phyloP scores from a whole-genome alignment of 1,140 invertebrate genomes.

The Bombus soroeensis region DNA sequence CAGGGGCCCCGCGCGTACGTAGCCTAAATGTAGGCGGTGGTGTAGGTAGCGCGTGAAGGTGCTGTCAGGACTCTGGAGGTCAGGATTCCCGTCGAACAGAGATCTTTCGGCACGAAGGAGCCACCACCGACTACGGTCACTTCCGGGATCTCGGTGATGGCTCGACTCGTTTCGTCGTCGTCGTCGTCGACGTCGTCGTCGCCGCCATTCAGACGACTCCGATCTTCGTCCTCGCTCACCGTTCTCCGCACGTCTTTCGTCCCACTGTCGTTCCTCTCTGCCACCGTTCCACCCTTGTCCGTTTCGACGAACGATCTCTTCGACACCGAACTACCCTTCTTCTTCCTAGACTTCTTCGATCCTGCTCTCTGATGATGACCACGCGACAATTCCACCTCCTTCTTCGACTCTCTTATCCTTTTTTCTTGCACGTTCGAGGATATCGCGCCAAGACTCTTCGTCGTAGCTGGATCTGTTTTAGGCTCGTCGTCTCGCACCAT shows the following conservation, averaged over 20 bases:
- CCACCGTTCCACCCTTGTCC: not conserved
- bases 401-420: not conserved
- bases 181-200: not conserved
- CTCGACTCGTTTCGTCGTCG: conserved; percentile 40
- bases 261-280: not conserved
- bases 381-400: not conserved
- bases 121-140: conserved; percentile 74
- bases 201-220: not conserved
- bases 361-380: not conserved
- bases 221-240: conserved; percentile 45
- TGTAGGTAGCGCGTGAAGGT: conserved; percentile 79
- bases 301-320: conserved; percentile 44
- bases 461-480: not conserved
- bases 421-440: not conserved
- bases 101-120: conserved; percentile 73
- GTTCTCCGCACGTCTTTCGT: conserved; percentile 20
- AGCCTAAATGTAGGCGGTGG: conserved; percentile 80
- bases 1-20: conserved; percentile 73
- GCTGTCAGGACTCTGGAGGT: conserved; percentile 79
- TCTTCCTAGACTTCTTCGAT: conserved; percentile 31
- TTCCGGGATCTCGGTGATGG: conserved; percentile 74
- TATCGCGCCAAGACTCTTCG: not conserved
- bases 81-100: conserved; percentile 76
- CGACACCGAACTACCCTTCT: conserved; percentile 4
- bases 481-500: not conserved